Conservation (phyloP, 1,140 invertebrate genomes). For the Drosophila pandora region DNA sequence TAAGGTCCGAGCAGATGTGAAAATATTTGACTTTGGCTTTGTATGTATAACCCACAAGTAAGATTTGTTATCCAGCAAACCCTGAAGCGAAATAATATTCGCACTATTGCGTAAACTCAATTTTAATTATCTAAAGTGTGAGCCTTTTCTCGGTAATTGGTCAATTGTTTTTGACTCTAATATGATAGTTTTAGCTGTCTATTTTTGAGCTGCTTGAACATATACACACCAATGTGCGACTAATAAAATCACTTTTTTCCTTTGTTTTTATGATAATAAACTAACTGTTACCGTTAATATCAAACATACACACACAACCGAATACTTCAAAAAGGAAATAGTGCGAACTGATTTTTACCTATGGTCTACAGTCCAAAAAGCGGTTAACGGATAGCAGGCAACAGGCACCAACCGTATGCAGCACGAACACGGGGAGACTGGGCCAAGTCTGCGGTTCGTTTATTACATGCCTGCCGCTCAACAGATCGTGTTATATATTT, state of each 20-base stretch:
- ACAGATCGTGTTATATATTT: constrained; percentile 70
- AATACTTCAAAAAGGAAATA: constrained; percentile 22
- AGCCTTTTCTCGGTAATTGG: background rate
- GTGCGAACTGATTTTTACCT: constrained; percentile 48
- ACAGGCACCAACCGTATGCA: constrained; percentile 37
- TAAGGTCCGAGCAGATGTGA: background rate
- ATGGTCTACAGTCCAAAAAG: constrained; percentile 67
- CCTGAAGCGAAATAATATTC: too few species aligned
- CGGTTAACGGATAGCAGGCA: constrained; percentile 69
- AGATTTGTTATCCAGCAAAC: too few species aligned
- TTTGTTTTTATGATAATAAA: background rate
- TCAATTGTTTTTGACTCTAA: background rate
- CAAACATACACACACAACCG: background rate
- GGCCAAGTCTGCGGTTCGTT: constrained; percentile 49
- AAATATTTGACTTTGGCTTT: background rate
- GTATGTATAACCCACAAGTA: background rate
- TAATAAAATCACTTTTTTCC: constrained; percentile 1
- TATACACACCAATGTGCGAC: background rate
- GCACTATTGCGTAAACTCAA: background rate
- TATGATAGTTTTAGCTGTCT: constrained; percentile 22
- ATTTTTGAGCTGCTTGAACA: constrained; percentile 45
- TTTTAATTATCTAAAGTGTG: background rate
- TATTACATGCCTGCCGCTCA: constrained; percentile 70
- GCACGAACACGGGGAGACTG: constrained; percentile 77
- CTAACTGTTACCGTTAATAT: background rate